Evolutionary conservation across 1,140 invertebrate species (phyloP), one percentile per base, ranked within the genome.

Genomic region (Proales similis): DNA sequence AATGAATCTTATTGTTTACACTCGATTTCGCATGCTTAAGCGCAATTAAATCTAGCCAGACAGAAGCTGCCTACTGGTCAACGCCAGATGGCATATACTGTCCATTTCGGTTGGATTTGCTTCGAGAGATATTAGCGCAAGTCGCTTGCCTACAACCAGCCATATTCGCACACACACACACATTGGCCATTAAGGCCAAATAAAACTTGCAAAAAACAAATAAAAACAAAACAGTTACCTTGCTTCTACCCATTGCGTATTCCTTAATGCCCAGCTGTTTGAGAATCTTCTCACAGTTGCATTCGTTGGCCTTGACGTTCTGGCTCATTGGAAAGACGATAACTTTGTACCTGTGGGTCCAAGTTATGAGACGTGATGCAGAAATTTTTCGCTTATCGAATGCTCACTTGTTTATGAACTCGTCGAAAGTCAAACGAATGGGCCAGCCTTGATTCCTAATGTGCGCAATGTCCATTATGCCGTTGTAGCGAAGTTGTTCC

Each of bases 401-500:
- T 48, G 49, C n/a, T n/a, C 42, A 73, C 70, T 68, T 70, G 3
- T 64, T 51, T 5, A 74, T 63, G 65, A 74, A 72, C 0, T 70
- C 68, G 14, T 66, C 64, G 67, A 75, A 75, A 5, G 65, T 64
- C 33, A 74, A 70, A 64, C 71, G 62, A 17, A 67, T 61, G 2
- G 71, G 64, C 64, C 68, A 75, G n/a, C 74, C 74, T 65, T 68
- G 65, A 57, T 72, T 69, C 20, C 71, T 32, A 5, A 73, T 73
- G 24, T 68, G 65, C 3, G 71, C 69, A 7, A 72, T 67, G 38
- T 74, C 71, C 3, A 68, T 57, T 0, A 74, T 45, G 0, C 73
- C 73, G 61, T 72, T 72, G 49, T 73, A 74, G n/a, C 42, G 76
- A 11, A 90, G 72, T 69, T 89, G 87, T 63, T 83, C 81, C 12